Evolutionary conservation across 2,113 vertebrate species (phyloP).

Genomic region (Corythornis vintsioides): DNA sequence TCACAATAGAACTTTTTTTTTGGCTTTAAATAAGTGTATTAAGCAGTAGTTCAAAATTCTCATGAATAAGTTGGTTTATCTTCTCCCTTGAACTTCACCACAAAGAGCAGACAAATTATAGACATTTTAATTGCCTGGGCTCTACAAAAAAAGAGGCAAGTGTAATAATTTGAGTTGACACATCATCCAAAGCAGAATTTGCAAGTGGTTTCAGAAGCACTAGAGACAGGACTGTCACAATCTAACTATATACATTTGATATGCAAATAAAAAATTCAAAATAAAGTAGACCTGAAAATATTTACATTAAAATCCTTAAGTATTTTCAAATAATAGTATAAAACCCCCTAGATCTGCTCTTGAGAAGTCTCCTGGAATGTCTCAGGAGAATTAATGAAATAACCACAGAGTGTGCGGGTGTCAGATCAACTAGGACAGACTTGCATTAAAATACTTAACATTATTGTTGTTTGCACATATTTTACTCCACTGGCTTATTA

Average conservation of each 20-base stretch:
- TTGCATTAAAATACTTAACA: background rate
- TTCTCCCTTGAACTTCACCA: background rate
- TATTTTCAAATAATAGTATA: background rate
- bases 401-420: background rate
- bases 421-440: background rate
- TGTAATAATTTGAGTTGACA: background rate
- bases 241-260: background rate
- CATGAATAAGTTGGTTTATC: background rate
- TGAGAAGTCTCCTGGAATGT: background rate
- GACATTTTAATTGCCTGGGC: background rate
- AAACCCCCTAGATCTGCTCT: background rate
- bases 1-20: background rate
- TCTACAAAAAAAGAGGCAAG: background rate
- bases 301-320: background rate
- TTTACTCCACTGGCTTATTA: background rate
- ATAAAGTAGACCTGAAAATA: background rate
- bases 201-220: background rate
- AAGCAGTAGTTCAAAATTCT: background rate
- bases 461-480: background rate
- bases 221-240: background rate
- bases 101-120: background rate
- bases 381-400: background rate
- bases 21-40: background rate
- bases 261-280: background rate
- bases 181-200: background rate